phyloP scores from a whole-genome alignment of 2,888 invertebrate genomes.

The Rutpela maculata region DNA sequence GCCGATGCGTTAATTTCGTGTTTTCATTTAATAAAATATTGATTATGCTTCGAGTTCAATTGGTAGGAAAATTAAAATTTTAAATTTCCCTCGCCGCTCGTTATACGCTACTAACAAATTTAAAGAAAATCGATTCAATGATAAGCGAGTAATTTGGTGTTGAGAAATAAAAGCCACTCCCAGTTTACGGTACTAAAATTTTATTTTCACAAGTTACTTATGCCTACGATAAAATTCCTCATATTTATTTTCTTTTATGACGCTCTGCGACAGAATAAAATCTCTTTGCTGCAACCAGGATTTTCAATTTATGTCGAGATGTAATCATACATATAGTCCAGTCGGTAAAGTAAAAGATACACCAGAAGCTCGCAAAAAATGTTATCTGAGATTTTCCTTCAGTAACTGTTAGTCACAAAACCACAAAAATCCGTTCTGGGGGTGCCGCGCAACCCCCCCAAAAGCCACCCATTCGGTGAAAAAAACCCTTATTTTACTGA shows the following conservation, averaged over 20 bases:
- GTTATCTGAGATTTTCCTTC: no score
- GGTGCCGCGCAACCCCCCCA: no score
- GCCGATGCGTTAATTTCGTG: neutral
- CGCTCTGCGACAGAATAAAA: neutral
- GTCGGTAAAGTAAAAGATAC: no score
- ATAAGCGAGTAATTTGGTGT: neutral
- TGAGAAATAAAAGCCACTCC: conserved; percentile 7
- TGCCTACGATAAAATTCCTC: neutral
- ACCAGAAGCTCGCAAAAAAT: no score
- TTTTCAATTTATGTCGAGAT: neutral
- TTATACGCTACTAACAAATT: neutral
- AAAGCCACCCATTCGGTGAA: no score
- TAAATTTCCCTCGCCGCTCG: neutral
- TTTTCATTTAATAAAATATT: conserved; percentile 3
- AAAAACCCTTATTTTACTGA: no score
- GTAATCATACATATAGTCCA: neutral
- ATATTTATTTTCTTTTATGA: conserved; percentile 1
- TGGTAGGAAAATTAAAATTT: conserved; percentile 7
- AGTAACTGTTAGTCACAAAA: no score
- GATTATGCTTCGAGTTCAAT: neutral
- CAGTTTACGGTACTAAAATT: neutral
- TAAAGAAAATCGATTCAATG: neutral
- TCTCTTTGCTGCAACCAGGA: neutral
- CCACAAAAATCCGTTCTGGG: no score
- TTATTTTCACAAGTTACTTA: neutral